Conservation (phyloP, 2,888 invertebrate species). For the Oligia strigilis region DNA sequence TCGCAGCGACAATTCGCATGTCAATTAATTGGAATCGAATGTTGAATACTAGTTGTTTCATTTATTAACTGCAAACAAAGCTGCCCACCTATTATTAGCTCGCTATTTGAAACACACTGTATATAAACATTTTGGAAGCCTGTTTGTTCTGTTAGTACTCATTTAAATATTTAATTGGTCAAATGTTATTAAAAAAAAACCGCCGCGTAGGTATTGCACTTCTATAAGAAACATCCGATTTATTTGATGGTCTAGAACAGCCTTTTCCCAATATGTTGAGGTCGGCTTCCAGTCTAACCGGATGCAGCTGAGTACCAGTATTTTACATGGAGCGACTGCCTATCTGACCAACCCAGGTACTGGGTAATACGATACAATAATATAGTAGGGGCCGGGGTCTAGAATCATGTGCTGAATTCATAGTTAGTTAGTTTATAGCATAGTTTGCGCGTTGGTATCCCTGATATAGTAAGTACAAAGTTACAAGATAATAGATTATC, state of each 20-base stretch:
- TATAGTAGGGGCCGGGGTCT: neutral
- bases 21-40: constrained; percentile 62
- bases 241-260: too few species aligned
- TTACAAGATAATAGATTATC: neutral
- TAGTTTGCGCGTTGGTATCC: rapidly evolving
- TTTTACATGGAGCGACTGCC: too few species aligned
- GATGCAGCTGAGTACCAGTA: too few species aligned
- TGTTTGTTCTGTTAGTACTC: neutral
- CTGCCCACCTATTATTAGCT: constrained; percentile 55
- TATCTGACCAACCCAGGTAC: too few species aligned
- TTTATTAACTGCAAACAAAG: constrained; percentile 56
- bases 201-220: too few species aligned
- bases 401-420: neutral
- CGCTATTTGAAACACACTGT: constrained; percentile 33
- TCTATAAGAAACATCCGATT: too few species aligned
- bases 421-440: too few species aligned
- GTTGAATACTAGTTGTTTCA: constrained; percentile 53
- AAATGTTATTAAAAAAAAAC: too few species aligned
- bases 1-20: constrained; percentile 56
- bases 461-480: neutral
- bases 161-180: neutral
- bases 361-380: too few species aligned
- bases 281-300: too few species aligned
- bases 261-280: too few species aligned
- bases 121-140: constrained; percentile 4